Percentiles rank a stretch among this genome's conserved stretches.
These are phyloP conservation scores for Agraylea sexmaculata DNA, from an alignment of 1,140 invertebrate species.

Conservation along the genomic window DNA sequence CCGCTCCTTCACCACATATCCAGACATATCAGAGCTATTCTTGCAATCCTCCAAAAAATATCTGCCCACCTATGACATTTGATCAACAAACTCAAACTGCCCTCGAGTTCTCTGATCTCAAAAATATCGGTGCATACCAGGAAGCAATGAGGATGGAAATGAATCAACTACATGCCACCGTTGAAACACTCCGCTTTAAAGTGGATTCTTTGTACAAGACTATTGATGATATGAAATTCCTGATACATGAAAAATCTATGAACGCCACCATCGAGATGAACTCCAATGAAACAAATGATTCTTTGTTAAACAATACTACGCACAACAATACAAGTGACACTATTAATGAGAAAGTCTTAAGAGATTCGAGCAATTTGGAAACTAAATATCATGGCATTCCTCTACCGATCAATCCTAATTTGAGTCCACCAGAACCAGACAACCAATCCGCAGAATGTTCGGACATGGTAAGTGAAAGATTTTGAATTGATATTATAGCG, in stretches of 20 bases:
- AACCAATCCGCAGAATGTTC: not conserved
- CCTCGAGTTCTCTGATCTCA: too few relatives aligned
- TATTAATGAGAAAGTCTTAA: not conserved
- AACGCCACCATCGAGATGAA: constrained; percentile 6
- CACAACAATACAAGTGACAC: not conserved
- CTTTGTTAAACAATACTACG: not conserved
- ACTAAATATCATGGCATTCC: not conserved
- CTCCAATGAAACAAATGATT: not conserved
- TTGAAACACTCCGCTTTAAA: constrained; percentile 9
- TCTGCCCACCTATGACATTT: constrained; percentile 18
- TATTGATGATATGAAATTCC: constrained; percentile 9
- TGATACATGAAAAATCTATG: constrained; percentile 16
- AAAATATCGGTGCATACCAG: constrained; percentile 1
- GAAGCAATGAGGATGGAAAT: constrained; percentile 2
- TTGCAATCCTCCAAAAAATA: not conserved
- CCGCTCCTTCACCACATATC: too few relatives aligned
- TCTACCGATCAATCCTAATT: not conserved
- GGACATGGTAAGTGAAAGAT: constrained; percentile 11
- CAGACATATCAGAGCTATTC: not conserved
- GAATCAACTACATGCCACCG: constrained; percentile 10
- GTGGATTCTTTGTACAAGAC: constrained; percentile 11
- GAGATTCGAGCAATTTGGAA: constrained; percentile 4
- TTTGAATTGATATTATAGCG: constrained; percentile 1
- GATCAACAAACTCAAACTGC: constrained; percentile 19
- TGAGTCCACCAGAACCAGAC: not conserved